phyloP scores from a whole-genome alignment of 2,888 invertebrate genomes.

The Temnothorax rugatulus region DNA sequence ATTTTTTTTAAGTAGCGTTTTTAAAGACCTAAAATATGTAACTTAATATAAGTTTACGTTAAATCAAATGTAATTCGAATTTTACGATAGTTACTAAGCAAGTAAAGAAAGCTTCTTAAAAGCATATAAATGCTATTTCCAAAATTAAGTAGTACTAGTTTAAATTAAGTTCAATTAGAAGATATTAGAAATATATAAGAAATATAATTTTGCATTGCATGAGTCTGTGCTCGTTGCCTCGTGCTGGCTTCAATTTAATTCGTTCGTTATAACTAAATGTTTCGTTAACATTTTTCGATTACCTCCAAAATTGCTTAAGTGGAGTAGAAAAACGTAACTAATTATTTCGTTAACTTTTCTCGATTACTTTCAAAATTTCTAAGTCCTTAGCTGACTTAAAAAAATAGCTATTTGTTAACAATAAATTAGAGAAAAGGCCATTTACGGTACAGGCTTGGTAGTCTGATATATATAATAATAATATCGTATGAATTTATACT shows the following conservation, averaged over 20 bases:
- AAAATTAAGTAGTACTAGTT: not conserved
- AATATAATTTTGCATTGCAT: not conserved
- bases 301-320: not conserved
- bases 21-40: not conserved
- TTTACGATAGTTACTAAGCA: not conserved
- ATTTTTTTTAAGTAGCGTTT: not conserved
- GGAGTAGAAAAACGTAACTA: not conserved
- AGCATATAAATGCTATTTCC: not conserved
- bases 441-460: no score
- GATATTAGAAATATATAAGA: not conserved
- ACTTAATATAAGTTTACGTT: not conserved
- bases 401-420: not conserved
- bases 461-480: no score
- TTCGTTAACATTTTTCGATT: not conserved
- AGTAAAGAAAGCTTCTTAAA: not conserved
- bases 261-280: not conserved
- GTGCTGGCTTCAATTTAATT: not conserved
- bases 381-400: not conserved
- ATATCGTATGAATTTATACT: no score
- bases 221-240: not conserved
- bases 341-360: not conserved
- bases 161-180: not conserved
- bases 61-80: constrained; percentile 9
- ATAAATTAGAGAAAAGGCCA: no score
- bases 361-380: not conserved